Evolutionary conservation across 2,113 vertebrate species (phyloP).

Genomic region (Patagioenas fasciata): DNA sequence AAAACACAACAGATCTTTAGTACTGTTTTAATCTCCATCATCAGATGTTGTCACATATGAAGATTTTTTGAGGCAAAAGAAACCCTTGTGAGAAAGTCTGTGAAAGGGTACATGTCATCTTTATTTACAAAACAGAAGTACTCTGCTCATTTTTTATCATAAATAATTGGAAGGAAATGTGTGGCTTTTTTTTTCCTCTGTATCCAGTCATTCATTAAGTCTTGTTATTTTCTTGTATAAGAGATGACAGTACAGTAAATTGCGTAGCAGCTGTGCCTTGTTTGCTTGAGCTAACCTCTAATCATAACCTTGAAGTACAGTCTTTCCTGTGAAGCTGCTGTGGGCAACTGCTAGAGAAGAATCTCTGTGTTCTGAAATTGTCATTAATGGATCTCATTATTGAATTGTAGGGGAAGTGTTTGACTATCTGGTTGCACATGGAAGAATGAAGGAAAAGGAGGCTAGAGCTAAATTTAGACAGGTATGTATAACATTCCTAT

Average conservation of each 20-base stretch:
- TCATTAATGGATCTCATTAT: not conserved
- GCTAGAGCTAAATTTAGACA: slow-evolving; percentile 99
- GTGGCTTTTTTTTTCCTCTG: not conserved
- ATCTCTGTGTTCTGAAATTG: not conserved
- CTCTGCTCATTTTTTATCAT: not conserved
- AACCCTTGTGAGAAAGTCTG: not conserved
- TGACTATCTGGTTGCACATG: slow-evolving; percentile 98
- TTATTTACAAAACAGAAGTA: slow-evolving; percentile 6
- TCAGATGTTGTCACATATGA: not conserved
- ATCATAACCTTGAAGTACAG: not conserved
- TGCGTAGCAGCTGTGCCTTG: not conserved
- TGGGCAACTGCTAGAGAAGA: not conserved
- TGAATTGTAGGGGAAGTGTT: slow-evolving; percentile 92
- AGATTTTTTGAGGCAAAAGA: not conserved
- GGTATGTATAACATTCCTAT: slow-evolving; percentile 77
- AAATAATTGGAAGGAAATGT: slow-evolving; percentile 5
- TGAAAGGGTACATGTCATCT: not conserved
- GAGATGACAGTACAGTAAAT: not conserved
- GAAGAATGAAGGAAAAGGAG: slow-evolving; percentile 99
- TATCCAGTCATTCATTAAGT: not conserved
- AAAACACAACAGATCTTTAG: not conserved
- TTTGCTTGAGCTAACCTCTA: slow-evolving; percentile 1
- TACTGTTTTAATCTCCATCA: not conserved
- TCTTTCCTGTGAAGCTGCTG: not conserved
- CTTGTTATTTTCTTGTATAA: not conserved